Conservation (phyloP, 2,888 invertebrate species). For the Epirrhoe tristata region DNA sequence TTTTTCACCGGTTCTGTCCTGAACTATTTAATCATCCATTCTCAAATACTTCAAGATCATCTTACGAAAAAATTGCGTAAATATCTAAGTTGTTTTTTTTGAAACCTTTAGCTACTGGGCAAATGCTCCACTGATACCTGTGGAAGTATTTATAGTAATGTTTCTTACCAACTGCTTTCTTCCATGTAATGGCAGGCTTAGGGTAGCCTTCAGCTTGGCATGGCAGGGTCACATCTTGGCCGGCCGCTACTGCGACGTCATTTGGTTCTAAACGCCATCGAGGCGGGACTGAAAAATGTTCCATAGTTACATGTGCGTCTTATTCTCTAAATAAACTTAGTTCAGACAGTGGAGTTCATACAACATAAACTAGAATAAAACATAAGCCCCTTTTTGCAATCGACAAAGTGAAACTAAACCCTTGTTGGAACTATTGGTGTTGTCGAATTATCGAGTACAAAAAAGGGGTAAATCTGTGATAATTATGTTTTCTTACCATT, state of each 20-base stretch:
- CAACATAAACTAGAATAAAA: too few relatives aligned
- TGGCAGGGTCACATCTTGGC: constrained; percentile 93
- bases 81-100: too few relatives aligned
- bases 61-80: too few relatives aligned
- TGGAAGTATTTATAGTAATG: constrained; percentile 2
- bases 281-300: constrained; percentile 89
- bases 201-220: constrained; percentile 98
- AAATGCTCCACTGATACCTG: neutral
- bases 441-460: neutral
- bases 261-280: constrained; percentile 95
- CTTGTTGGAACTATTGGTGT: too few relatives aligned
- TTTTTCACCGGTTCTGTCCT: too few relatives aligned
- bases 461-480: neutral
- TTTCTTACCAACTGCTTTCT: constrained; percentile 91
- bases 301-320: neutral
- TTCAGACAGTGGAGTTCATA: too few relatives aligned
- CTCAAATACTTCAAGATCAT: neutral
- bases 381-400: too few relatives aligned
- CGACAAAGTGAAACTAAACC: too few relatives aligned
- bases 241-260: constrained; percentile 92
- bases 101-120: too few relatives aligned
- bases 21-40: too few relatives aligned
- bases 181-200: constrained; percentile 94
- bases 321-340: too few relatives aligned
- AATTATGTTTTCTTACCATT: constrained; percentile 86